Conservation (phyloP, 2,888 invertebrate genomes). For the Alsophila aescularia region DNA sequence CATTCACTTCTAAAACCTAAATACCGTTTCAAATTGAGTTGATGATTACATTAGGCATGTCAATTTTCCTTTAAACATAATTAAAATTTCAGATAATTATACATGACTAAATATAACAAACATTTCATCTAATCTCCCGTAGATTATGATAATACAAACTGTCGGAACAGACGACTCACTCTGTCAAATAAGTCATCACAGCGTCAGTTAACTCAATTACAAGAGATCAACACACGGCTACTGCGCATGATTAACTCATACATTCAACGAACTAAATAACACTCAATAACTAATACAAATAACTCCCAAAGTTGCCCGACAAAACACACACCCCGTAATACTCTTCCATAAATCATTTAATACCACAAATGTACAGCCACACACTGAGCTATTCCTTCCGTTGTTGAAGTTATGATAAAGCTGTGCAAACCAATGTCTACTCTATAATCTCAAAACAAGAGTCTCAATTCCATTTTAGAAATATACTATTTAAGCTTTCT, state of each 20-base stretch:
- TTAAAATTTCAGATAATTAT: constrained; percentile 45
- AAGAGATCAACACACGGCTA: constrained; percentile 81
- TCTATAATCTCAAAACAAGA: constrained; percentile 34
- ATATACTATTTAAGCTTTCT: constrained; percentile 52
- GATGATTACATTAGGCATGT: constrained; percentile 7
- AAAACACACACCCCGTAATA: constrained; percentile 63
- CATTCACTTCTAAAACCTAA: constrained; percentile 6
- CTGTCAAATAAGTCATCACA: constrained; percentile 83
- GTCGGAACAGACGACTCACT: constrained; percentile 74
- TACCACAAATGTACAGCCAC: constrained; percentile 83
- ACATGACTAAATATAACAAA: constrained; percentile 49
- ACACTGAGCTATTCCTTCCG: constrained; percentile 82
- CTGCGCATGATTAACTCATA: constrained; percentile 75
- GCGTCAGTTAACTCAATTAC: constrained; percentile 84
- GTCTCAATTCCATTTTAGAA: constrained; percentile 36
- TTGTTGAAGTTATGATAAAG: constrained; percentile 58
- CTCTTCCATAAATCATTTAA: constrained; percentile 83
- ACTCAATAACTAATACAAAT: constrained; percentile 53
- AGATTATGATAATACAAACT: constrained; percentile 64
- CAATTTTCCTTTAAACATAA: constrained; percentile 31
- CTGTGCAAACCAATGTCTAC: constrained; percentile 41
- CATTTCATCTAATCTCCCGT: constrained; percentile 58
- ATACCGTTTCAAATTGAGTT: not conserved
- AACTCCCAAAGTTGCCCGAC: constrained; percentile 61
- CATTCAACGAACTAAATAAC: constrained; percentile 47